Evolutionary conservation across 2,888 invertebrate species (phyloP).

Genomic region (Drosophila lutescens): DNA sequence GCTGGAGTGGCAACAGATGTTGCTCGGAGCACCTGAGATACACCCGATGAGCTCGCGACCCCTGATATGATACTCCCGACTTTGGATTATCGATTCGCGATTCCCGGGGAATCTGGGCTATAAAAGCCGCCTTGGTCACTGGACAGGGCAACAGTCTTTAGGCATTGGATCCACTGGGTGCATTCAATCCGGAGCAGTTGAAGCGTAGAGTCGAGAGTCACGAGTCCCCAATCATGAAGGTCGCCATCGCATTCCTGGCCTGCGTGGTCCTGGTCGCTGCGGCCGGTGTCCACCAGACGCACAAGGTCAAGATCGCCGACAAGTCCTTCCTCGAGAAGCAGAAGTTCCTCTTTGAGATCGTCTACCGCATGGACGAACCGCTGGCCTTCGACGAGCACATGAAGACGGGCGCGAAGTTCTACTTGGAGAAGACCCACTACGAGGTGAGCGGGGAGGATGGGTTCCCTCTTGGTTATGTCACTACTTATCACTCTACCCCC

Average conservation of each 20-base stretch:
- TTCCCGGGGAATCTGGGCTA: background rate
- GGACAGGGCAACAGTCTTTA: slow-evolving; percentile 19
- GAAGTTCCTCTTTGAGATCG: slow-evolving; percentile 24
- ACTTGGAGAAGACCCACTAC: slow-evolving; percentile 1
- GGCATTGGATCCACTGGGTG: slow-evolving; percentile 22
- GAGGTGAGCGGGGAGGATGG: slow-evolving; percentile 6
- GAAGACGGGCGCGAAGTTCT: slow-evolving; percentile 12
- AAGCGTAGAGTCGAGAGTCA: background rate
- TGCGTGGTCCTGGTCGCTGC: slow-evolving; percentile 22
- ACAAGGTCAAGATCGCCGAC: slow-evolving; percentile 22
- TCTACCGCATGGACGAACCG: slow-evolving; percentile 18
- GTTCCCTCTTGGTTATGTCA: background rate
- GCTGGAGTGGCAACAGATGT: slow-evolving; percentile 13
- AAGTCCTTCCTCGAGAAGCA: slow-evolving; percentile 9
- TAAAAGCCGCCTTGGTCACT: slow-evolving; percentile 5
- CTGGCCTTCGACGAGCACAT: slow-evolving; percentile 15
- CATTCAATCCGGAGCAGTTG: slow-evolving; percentile 29
- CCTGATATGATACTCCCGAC: background rate
- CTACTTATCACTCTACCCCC: background rate
- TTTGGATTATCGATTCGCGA: no score
- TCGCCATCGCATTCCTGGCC: slow-evolving; percentile 23
- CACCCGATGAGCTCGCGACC: slow-evolving; percentile 10
- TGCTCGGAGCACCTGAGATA: slow-evolving; percentile 19
- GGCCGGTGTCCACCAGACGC: slow-evolving; percentile 10
- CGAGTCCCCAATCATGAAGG: slow-evolving; percentile 8